Evolutionary conservation across 2,888 invertebrate species (phyloP), one percentile per base, ranked within the genome.

Genomic region (Coleophora deauratella): DNA sequence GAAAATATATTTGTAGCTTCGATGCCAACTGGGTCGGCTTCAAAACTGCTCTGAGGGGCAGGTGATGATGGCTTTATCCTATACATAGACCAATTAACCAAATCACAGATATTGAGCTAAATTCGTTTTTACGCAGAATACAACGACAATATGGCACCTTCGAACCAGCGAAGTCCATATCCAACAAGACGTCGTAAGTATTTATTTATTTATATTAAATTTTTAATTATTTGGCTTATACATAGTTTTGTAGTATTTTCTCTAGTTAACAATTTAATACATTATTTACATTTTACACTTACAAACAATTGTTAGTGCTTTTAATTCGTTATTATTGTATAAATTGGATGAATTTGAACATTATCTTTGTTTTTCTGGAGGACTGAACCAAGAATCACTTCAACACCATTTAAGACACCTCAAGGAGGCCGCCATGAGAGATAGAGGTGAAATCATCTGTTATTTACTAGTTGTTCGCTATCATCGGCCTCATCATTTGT

Each of bases 121-220:
- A 21, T 21, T 21, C n/a, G 27, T 37, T 31, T 10, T 14, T 37
- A 37, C 30, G 14, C 56, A 94, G 94, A 95, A 88, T 93, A 93
- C 79, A 94, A 93, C 61, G 95, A 95, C 86, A 94, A 93, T 80
- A 87, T 95, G 78, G 93, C 93, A 54, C 90, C 93, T 65, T 91
- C 93, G 56, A 93, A 90, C 68, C 93, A 93, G 81, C 91, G 95
- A 72, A 94, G 94, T 76, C 94, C 95, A 43, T 94, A 95, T 77
- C 93, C 92, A 56, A 88, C 91, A 53, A 88, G 95, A 79, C 90
- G 94, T 89, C 91, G 95, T 95, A 89, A 93, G 93, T 91, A 55
- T 49, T 40, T 35, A 3, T 36, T 32, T 32, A 42, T 4, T 31
- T 9, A 21, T 21, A 4, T 21, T 21, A n/a, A n/a, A n/a, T n/a